phyloP scores from a whole-genome alignment of 2,113 vertebrate species.

The Leptocoma aspasia region DNA sequence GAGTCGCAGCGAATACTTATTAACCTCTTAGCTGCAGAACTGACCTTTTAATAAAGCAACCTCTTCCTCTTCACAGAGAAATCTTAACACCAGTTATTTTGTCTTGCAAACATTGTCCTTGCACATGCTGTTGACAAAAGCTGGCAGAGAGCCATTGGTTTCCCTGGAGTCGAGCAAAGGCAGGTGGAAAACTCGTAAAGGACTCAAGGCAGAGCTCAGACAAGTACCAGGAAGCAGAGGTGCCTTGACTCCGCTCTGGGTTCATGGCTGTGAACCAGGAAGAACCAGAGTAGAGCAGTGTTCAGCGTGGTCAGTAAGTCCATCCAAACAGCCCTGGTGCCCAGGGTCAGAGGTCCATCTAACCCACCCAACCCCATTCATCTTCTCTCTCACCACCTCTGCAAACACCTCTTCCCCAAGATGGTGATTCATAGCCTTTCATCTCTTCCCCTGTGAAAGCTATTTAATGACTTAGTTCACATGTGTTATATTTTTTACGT shows the following conservation, averaged over 20 bases:
- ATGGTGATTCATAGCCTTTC: background rate
- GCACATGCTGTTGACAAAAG: background rate
- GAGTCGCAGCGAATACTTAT: slow-evolving; percentile 26
- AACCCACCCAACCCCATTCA: background rate
- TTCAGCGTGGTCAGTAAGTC: background rate
- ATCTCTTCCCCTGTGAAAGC: background rate
- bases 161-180: background rate
- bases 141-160: background rate
- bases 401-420: background rate
- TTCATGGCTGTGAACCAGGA: background rate
- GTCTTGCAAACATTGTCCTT: background rate
- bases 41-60: background rate
- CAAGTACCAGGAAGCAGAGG: background rate
- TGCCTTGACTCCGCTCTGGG: background rate
- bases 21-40: slow-evolving; percentile 31
- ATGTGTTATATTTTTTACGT: background rate
- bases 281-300: background rate
- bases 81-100: background rate
- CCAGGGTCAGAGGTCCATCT: background rate
- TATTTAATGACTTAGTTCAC: background rate
- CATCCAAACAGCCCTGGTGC: background rate
- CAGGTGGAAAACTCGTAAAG: background rate
- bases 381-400: background rate
- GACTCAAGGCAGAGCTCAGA: background rate
- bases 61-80: background rate